These are phyloP conservation scores for Drosophila asahinai DNA, from an alignment of 1,140 invertebrate genomes.

Conservation along the genomic window DNA sequence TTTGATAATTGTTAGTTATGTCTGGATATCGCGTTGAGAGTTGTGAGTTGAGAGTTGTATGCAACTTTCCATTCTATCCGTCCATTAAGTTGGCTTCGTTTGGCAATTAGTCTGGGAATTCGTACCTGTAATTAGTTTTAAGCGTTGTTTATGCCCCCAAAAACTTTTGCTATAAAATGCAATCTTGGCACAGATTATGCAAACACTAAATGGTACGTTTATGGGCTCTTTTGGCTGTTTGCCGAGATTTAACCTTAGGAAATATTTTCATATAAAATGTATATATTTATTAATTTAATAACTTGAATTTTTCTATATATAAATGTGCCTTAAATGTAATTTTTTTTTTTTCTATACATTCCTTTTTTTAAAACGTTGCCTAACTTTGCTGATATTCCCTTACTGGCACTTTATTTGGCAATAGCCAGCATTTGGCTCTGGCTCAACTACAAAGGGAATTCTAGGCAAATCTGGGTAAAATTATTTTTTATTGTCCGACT, in stretches of 20 bases:
- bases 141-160: conserved; percentile 37
- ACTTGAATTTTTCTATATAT: no score
- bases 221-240: conserved; percentile 42
- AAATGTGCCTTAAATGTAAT: background rate
- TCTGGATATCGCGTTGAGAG: conserved; percentile 17
- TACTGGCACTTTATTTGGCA: conserved; percentile 48
- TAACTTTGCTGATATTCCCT: background rate
- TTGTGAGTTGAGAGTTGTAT: conserved; percentile 3
- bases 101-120: conserved; percentile 21
- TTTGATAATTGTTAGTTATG: conserved; percentile 58
- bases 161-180: conserved; percentile 38
- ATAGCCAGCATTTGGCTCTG: conserved; percentile 38
- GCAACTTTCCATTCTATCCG: conserved; percentile 24
- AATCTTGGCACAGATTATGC: conserved; percentile 33
- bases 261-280: background rate
- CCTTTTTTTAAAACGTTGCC: background rate
- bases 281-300: no score
- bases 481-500: conserved; percentile 53
- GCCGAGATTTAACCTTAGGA: background rate
- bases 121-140: conserved; percentile 53
- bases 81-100: conserved; percentile 26
- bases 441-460: conserved; percentile 21
- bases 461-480: conserved; percentile 40
- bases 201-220: conserved; percentile 48
- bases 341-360: background rate